These are phyloP conservation scores for Dermochelys coriacea DNA, from an alignment of 2,797 vertebrate species.

Conservation along the genomic window DNA sequence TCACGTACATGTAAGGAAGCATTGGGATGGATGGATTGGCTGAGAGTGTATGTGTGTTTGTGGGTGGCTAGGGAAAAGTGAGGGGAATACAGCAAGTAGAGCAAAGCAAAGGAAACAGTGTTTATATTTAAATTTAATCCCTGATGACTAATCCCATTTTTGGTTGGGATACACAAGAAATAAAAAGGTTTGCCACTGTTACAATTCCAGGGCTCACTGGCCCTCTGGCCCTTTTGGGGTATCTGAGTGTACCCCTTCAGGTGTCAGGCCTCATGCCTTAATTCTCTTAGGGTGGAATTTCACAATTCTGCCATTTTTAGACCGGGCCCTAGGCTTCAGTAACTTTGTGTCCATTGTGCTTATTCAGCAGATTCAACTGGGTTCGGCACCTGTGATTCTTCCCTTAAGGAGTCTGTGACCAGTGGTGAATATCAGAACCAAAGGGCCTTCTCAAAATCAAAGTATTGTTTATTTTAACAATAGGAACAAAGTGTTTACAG, in stretches of 20 bases:
- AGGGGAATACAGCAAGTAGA: neutral
- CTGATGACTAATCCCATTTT: neutral
- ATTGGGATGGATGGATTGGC: neutral
- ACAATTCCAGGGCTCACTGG: neutral
- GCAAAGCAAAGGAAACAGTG: neutral
- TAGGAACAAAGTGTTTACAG: neutral
- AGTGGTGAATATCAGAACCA: neutral
- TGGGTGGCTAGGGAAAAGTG: neutral
- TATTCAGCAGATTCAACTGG: neutral
- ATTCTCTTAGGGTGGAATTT: too few species aligned
- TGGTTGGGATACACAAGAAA: neutral
- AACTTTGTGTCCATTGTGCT: neutral
- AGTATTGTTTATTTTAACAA: neutral
- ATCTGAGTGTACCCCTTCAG: neutral
- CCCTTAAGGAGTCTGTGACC: neutral
- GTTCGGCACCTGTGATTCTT: neutral
- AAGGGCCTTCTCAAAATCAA: neutral
- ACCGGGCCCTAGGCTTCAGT: neutral
- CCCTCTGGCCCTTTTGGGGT: neutral
- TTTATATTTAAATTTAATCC: neutral
- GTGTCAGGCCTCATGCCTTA: too few species aligned
- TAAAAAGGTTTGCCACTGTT: neutral
- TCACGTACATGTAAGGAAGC: neutral
- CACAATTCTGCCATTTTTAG: neutral
- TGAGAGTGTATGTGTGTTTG: neutral